phyloP scores from a whole-genome alignment of 2,888 invertebrate species.

The Ennomos quercinarius region DNA sequence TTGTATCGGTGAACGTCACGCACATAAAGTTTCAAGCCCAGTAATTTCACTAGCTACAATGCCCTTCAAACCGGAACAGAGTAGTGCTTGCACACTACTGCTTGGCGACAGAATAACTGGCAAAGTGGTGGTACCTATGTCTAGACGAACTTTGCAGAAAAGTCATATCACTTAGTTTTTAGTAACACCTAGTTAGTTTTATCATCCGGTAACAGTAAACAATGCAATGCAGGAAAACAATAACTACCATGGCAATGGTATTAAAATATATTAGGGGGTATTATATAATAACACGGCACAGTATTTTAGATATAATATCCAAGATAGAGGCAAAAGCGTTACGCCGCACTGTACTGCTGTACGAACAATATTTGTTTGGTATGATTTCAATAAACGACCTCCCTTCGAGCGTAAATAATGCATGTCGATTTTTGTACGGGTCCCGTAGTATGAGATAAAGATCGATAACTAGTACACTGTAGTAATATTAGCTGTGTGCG shows the following conservation, averaged over 20 bases:
- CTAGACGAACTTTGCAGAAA: too few relatives aligned
- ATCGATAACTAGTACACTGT: slow-evolving; percentile 60
- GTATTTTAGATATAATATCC: slow-evolving; percentile 39
- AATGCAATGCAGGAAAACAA: slow-evolving; percentile 5
- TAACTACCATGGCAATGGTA: slow-evolving; percentile 11
- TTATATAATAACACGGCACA: slow-evolving; percentile 18
- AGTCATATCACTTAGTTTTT: too few relatives aligned
- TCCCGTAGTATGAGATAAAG: slow-evolving; percentile 60
- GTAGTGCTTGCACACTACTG: too few relatives aligned
- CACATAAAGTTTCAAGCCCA: too few relatives aligned
- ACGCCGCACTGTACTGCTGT: slow-evolving; percentile 47
- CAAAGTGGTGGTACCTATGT: too few relatives aligned
- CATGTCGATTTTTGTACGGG: slow-evolving; percentile 73
- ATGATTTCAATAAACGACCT: slow-evolving; percentile 78
- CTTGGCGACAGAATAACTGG: too few relatives aligned
- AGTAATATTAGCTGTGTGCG: slow-evolving; percentile 5
- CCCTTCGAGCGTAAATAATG: slow-evolving; percentile 80
- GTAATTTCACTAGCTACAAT: too few relatives aligned
- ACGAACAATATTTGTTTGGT: slow-evolving; percentile 59
- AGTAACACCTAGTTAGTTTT: too few relatives aligned
- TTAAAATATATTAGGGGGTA: slow-evolving; percentile 15
- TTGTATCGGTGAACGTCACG: too few relatives aligned
- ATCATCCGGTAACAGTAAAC: too few relatives aligned
- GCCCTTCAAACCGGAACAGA: too few relatives aligned
- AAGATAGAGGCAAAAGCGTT: slow-evolving; percentile 47